A percentile compares a stretch with the other conserved stretches of the same genome.
These are phyloP conservation scores for Mya arenaria DNA, from an alignment of 1,140 invertebrate species.

Conservation along the genomic window DNA sequence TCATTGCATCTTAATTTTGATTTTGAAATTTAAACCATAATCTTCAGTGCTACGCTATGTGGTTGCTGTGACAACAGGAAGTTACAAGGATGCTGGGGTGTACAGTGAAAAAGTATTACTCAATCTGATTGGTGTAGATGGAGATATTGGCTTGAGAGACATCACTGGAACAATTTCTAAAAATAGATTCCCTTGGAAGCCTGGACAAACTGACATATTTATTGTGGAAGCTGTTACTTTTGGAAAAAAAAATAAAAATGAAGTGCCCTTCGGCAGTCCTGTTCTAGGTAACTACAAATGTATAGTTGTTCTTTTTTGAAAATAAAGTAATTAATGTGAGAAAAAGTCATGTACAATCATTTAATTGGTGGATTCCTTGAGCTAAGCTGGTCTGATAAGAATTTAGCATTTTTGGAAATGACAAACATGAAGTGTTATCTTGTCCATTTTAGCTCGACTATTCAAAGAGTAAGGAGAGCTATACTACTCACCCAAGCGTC, in stretches of 20 bases:
- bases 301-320: too few relatives aligned
- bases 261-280: conserved; percentile 57
- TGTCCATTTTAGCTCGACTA: too few relatives aligned
- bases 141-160: conserved; percentile 64
- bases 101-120: conserved; percentile 55
- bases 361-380: too few relatives aligned
- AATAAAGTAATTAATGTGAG: too few relatives aligned
- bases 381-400: too few relatives aligned
- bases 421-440: too few relatives aligned
- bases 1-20: too few relatives aligned
- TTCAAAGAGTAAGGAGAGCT: too few relatives aligned
- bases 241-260: conserved; percentile 62
- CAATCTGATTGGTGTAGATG: conserved; percentile 65
- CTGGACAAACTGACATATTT: conserved; percentile 67
- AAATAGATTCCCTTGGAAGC: conserved; percentile 57
- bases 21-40: too few relatives aligned
- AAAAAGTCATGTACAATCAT: too few relatives aligned
- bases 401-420: too few relatives aligned
- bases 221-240: conserved; percentile 68
- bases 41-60: conserved; percentile 68
- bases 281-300: conserved; percentile 50
- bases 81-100: conserved; percentile 58
- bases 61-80: conserved; percentile 65
- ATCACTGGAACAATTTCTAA: conserved; percentile 57
- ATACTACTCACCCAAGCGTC: too few relatives aligned